These are phyloP conservation scores for Oenanthe oenanthe DNA, from an alignment of 2,113 vertebrate species.

Conservation along the genomic window DNA sequence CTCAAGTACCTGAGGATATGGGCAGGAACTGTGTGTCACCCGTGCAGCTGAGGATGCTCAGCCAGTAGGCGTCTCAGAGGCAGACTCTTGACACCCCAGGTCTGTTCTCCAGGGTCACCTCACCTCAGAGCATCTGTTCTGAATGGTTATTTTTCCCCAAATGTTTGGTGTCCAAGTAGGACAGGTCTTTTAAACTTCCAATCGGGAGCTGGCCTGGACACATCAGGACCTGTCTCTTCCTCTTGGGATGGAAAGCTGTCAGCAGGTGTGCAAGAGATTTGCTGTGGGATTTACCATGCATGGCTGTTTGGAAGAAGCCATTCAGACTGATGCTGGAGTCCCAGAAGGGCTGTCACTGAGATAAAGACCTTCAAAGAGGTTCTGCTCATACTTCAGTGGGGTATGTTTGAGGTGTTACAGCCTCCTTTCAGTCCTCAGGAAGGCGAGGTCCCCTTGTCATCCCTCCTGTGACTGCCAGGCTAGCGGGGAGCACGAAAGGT, in stretches of 20 bases:
- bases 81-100: background rate
- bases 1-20: accelerated
- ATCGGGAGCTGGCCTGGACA: background rate
- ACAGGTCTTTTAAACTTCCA: background rate
- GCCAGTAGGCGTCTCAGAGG: background rate
- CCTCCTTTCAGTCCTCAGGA: background rate
- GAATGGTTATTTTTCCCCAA: background rate
- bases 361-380: background rate
- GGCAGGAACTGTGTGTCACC: accelerated
- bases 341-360: background rate
- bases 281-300: background rate
- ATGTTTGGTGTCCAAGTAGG: background rate
- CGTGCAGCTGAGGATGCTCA: background rate
- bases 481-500: accelerated
- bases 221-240: background rate
- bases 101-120: background rate
- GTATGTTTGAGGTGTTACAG: background rate
- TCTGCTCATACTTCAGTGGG: background rate
- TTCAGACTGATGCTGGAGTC: background rate
- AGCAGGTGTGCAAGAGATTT: background rate
- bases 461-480: background rate
- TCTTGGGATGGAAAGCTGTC: background rate
- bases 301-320: background rate
- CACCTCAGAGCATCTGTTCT: background rate
- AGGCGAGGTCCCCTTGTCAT: background rate